Base-by-base conservation (phyloP, 2,888 invertebrate genomes). In the Eustalomyia histrio region DNA sequence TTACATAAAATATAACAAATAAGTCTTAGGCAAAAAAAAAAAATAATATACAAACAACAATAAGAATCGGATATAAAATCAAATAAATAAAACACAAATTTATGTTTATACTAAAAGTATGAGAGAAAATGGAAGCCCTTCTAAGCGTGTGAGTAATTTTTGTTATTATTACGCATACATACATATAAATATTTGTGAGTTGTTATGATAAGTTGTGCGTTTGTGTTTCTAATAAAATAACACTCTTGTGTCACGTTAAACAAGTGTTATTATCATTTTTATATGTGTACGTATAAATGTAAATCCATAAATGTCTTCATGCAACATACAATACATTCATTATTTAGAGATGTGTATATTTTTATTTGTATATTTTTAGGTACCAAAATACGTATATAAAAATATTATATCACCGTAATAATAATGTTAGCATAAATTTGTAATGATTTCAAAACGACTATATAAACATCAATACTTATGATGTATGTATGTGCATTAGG, bases 401-500 rank as follows among this genome's bases (percentile, higher is more conserved):
- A 57, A 57, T 73, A 65, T 60, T 60, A 61, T 29, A 75, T 43
- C 17, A 21, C 60, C 57, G 67, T 57, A 80, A 50, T 63, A 67
- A 80, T 71, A 76, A 76, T 83, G 80, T 83, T 78, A 79, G 83
- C 76, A 81, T 74, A 75, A 80, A 80, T 80, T 82, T 79, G 58
- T 75, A 75, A 72, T 75, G 79, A 76, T 65, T 79, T 50, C 71
- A 65, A 29, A 63, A 75, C 63, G 69, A 47, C 71, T 39, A 16
- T 63, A 60, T 64, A 58, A 39, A 63, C 52, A 83, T 69, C 57
- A 71, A 57, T 67, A 52, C 14, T 24, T 53, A 35, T 57, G 24
- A 21, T 43, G 53, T 12, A 12, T 14, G n/a, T 61, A 39, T 47
- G 65, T 61, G 47, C 12, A 29, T n/a, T n/a, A n/a, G n/a, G n/a